These are phyloP conservation scores for Hippasteria phrygiana DNA, from an alignment of 53 echinoderm and acorn worm species.

Conservation along the genomic window DNA sequence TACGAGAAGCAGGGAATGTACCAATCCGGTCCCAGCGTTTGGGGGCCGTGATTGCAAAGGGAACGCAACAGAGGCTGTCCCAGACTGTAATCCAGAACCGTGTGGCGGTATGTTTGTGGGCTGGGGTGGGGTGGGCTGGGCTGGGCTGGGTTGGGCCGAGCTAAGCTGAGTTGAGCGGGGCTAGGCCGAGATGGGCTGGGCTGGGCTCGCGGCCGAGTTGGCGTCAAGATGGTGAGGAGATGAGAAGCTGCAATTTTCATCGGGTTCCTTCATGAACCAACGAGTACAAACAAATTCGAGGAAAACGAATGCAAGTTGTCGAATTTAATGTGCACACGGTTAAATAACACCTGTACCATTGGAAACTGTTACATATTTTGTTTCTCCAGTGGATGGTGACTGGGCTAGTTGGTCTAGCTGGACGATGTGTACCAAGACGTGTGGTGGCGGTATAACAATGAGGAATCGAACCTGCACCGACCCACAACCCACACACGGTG, in stretches of 20 bases:
- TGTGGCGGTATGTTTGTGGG: conserved; percentile 72
- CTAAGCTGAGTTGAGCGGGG: too few species aligned
- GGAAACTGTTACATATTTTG: background rate
- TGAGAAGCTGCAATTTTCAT: too few species aligned
- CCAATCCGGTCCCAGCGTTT: conserved; percentile 69
- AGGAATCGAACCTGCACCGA: conserved; percentile 73
- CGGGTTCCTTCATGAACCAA: too few species aligned
- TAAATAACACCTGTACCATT: too few species aligned
- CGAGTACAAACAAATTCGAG: too few species aligned
- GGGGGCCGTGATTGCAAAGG: conserved; percentile 73
- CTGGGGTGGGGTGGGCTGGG: too few species aligned
- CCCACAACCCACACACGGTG: conserved; percentile 79
- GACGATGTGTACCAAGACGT: conserved; percentile 78
- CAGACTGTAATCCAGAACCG: conserved; percentile 60
- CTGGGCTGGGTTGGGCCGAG: too few species aligned
- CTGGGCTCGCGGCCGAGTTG: too few species aligned
- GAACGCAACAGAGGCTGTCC: conserved; percentile 51
- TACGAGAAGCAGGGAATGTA: conserved; percentile 58
- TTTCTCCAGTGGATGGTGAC: conserved; percentile 74
- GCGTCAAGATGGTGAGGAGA: too few species aligned
- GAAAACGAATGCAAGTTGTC: too few species aligned
- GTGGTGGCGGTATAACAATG: conserved; percentile 70
- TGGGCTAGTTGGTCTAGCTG: conserved; percentile 77
- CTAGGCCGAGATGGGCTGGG: too few species aligned
- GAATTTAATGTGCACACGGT: too few species aligned